Percentiles rank a stretch among this genome's conserved stretches.
These are phyloP conservation scores for Ochropleura leucogaster DNA, from an alignment of 2,888 invertebrate species.

Conservation along the genomic window DNA sequence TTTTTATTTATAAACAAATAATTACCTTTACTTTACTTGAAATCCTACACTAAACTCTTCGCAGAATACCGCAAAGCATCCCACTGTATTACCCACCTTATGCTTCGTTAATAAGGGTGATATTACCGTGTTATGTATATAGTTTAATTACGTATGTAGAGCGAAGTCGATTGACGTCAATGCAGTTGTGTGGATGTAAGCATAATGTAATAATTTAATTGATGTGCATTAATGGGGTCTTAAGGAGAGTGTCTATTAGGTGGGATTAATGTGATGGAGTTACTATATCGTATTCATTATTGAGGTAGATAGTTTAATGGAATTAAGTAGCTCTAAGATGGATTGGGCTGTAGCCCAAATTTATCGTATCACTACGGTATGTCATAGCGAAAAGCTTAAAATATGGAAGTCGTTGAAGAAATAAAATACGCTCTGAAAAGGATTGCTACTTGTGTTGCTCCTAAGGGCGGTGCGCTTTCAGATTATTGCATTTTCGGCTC, in stretches of 20 bases:
- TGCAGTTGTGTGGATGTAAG: constrained; percentile 59
- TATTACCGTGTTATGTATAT: constrained; percentile 4
- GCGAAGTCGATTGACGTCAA: constrained; percentile 62
- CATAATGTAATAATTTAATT: constrained; percentile 63
- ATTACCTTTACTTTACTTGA: constrained; percentile 51
- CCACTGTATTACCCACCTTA: constrained; percentile 19
- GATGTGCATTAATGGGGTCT: constrained; percentile 49
- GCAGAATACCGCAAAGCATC: constrained; percentile 19
- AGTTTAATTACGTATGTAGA: constrained; percentile 44
- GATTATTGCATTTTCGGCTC: no score
- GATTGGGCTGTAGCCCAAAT: not conserved
- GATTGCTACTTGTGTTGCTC: no score
- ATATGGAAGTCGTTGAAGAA: not conserved
- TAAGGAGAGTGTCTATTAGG: constrained; percentile 27
- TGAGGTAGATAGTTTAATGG: not conserved
- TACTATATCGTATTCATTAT: constrained; percentile 4
- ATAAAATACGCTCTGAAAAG: no score
- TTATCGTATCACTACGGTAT: not conserved
- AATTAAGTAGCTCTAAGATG: not conserved
- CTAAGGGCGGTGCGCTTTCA: no score
- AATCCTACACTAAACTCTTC: constrained; percentile 52
- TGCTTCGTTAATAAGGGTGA: not conserved
- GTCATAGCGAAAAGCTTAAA: not conserved
- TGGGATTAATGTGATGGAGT: constrained; percentile 17
- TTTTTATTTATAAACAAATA: constrained; percentile 36